Percentiles rank a stretch among this genome's conserved stretches.
Conservation (phyloP, 2,888 invertebrate genomes). For the Pristionchus japonicus region DNA sequence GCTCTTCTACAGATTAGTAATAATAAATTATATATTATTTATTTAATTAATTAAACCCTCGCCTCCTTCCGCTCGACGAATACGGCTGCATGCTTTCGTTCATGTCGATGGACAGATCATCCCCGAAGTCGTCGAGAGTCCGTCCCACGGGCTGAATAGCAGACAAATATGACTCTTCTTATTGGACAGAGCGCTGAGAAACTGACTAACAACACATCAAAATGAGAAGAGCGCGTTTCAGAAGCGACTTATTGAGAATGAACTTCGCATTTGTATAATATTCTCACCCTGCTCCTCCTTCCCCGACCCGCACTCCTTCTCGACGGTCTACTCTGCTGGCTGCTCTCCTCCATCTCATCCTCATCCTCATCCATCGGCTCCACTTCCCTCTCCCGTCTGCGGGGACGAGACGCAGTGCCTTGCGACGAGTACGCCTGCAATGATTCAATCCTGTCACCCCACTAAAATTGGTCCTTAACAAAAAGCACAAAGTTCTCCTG, state of each 20-base stretch:
- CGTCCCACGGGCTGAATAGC: no score
- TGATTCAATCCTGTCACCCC: not conserved
- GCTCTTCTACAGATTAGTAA: not conserved
- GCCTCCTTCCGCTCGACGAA: not conserved
- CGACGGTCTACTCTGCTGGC: not conserved
- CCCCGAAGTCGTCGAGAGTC: slow-evolving; percentile 38
- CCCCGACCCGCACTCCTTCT: not conserved
- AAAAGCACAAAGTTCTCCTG: no score
- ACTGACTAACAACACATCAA: no score
- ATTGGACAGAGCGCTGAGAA: no score
- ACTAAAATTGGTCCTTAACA: no score
- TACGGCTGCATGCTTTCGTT: not conserved
- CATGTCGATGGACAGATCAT: slow-evolving; percentile 34
- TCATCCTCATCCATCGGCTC: slow-evolving; percentile 18
- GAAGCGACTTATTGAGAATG: not conserved
- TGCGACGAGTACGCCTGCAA: not conserved
- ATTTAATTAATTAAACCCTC: no score
- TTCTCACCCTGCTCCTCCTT: not conserved
- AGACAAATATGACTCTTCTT: no score
- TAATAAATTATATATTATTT: no score
- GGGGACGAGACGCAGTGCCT: not conserved
- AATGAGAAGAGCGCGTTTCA: no score
- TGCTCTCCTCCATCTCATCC: slow-evolving; percentile 2
- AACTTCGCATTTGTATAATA: no score
- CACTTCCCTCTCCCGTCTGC: not conserved